Conservation (phyloP, 2,113 vertebrate species). For the Phalacrocorax brasilianus region DNA sequence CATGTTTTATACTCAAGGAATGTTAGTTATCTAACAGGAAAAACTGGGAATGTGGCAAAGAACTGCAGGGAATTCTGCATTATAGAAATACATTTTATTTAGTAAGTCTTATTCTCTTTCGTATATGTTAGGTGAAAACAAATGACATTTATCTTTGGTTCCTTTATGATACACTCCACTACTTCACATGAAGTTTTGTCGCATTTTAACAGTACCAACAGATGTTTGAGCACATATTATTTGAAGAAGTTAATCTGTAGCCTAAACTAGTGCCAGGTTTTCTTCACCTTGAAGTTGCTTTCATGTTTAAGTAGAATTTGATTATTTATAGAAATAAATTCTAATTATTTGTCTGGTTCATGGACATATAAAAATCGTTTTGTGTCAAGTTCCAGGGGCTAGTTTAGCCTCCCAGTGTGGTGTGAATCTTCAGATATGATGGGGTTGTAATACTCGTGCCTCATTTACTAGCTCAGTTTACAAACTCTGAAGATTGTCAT, state of each 20-base stretch:
- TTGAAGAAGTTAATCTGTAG: not conserved
- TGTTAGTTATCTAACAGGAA: not conserved
- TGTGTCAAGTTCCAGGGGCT: not conserved
- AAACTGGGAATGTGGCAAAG: not conserved
- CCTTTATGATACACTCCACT: not conserved
- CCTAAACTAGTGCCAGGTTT: not conserved
- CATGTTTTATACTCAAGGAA: not conserved
- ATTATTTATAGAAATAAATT: not conserved
- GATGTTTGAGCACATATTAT: not conserved
- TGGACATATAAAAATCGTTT: not conserved
- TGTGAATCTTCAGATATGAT: not conserved
- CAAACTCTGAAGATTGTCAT: not conserved
- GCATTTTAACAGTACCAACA: not conserved
- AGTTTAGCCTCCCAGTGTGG: not conserved
- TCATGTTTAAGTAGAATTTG: not conserved
- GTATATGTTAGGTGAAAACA: not conserved
- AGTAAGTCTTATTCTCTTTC: not conserved
- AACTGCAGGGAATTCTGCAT: not conserved
- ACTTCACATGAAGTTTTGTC: not conserved
- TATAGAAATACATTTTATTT: not conserved
- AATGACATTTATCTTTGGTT: not conserved
- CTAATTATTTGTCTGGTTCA: not conserved
- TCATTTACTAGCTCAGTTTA: not conserved
- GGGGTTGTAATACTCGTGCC: rapidly evolving
- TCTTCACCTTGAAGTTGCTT: not conserved